A percentile compares a stretch with the other conserved stretches of the same genome.
Conservation (phyloP, 2,113 vertebrate genomes). For the Stigmatopora nigra region DNA sequence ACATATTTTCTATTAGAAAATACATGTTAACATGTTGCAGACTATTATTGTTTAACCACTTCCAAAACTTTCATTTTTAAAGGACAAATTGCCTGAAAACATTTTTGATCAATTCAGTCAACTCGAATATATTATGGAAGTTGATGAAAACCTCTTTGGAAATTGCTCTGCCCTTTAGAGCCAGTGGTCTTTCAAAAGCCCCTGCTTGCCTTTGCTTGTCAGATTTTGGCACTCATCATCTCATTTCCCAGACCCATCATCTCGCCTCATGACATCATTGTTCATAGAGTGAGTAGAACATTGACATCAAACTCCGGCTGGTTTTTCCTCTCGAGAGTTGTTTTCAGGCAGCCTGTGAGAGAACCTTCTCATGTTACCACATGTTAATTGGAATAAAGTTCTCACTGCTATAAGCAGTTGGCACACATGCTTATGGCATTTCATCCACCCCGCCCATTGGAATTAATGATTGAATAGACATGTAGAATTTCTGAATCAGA, state of each 20-base stretch:
- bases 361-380: neutral
- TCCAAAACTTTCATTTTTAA: neutral
- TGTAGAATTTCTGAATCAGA: constrained; percentile 22
- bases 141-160: neutral
- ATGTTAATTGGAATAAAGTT: neutral
- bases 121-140: neutral
- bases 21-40: no score
- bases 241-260: constrained; percentile 12
- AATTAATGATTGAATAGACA: neutral
- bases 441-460: neutral
- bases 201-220: neutral
- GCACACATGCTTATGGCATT: neutral
- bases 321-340: neutral
- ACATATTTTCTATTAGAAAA: no score
- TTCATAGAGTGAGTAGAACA: neutral
- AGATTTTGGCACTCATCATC: neutral
- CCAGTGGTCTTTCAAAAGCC: neutral
- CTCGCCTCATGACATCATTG: constrained; percentile 4
- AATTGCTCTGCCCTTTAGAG: neutral
- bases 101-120: neutral
- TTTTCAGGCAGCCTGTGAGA: neutral
- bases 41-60: no score
- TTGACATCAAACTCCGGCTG: neutral
- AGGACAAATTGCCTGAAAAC: neutral
- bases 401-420: neutral